phyloP scores from a whole-genome alignment of 2,888 invertebrate genomes.

The Urechis unicinctus region DNA sequence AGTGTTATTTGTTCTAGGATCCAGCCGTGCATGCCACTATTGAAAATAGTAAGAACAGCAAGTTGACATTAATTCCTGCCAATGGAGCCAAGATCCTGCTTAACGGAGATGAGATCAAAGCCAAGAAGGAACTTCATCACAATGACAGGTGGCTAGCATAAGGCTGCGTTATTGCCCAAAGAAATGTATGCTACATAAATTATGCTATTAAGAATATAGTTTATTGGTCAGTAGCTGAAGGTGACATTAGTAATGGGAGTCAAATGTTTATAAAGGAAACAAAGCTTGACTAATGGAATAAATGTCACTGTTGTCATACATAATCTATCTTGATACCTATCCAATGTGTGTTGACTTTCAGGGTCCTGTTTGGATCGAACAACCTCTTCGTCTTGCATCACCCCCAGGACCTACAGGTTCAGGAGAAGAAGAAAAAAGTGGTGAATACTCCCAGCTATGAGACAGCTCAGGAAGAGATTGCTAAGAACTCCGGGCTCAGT shows the following conservation, averaged over 20 bases:
- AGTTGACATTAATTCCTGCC: conserved; percentile 31
- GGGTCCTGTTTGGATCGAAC: conserved; percentile 43
- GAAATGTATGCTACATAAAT: no score
- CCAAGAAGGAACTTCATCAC: conserved; percentile 33
- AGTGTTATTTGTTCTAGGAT: no score
- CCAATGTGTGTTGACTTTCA: conserved; percentile 13
- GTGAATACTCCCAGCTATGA: conserved; percentile 34
- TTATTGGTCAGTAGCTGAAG: no score
- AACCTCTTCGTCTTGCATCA: conserved; percentile 45
- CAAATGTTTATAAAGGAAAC: no score
- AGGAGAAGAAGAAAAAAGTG: conserved; percentile 28
- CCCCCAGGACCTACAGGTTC: conserved; percentile 37
- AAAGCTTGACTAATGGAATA: not conserved
- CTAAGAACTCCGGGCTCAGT: conserved; percentile 38
- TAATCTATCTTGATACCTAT: not conserved
- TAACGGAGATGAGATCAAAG: conserved; percentile 34
- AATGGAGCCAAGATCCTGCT: conserved; percentile 34
- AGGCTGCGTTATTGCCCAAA: no score
- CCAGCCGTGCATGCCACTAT: conserved; percentile 39
- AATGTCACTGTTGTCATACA: not conserved
- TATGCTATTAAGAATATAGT: no score
- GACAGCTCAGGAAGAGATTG: conserved; percentile 42
- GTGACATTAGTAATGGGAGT: no score
- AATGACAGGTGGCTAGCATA: conserved; percentile 38
- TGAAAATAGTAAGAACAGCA: conserved; percentile 29